A percentile compares a stretch with the other conserved stretches of the same genome.
These are phyloP conservation scores for Tadarida brasiliensis DNA, from an alignment of 2,797 vertebrate species.

Conservation along the genomic window DNA sequence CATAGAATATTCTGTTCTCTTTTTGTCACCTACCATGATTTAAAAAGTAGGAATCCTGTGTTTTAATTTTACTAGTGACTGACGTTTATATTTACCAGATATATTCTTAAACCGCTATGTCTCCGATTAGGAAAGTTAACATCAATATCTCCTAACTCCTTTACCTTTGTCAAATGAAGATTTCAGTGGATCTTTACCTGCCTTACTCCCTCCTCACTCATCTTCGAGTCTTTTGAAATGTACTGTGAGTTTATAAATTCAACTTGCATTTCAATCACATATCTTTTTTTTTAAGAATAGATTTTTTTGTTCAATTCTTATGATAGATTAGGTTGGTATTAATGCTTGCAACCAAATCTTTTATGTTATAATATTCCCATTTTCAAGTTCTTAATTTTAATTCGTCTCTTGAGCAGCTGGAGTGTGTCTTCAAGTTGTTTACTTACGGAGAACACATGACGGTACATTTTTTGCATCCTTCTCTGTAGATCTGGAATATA, in stretches of 20 bases:
- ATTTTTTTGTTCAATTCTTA: slow-evolving; percentile 38
- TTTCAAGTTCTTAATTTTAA: slow-evolving; percentile 71
- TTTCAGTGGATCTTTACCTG: background rate
- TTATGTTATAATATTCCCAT: slow-evolving; percentile 52
- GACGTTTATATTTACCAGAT: slow-evolving; percentile 43
- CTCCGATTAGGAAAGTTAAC: slow-evolving; percentile 7
- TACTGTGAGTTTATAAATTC: slow-evolving; percentile 32
- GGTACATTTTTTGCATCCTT: slow-evolving; percentile 36
- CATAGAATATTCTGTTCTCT: slow-evolving; percentile 11
- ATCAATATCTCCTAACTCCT: background rate
- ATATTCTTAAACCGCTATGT: slow-evolving; percentile 44
- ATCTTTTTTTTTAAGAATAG: background rate
- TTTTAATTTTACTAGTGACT: slow-evolving; percentile 59
- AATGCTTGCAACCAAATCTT: slow-evolving; percentile 19
- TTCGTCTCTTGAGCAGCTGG: slow-evolving; percentile 64
- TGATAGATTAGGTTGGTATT: slow-evolving; percentile 40
- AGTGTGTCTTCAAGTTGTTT: slow-evolving; percentile 67
- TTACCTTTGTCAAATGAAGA: background rate
- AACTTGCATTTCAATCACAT: slow-evolving; percentile 50
- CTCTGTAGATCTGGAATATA: slow-evolving; percentile 24
- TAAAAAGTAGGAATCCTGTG: background rate
- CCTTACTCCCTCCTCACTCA: background rate
- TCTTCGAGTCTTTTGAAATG: slow-evolving; percentile 51
- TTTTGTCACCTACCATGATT: slow-evolving; percentile 29
- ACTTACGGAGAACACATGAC: slow-evolving; percentile 20